phyloP scores from a whole-genome alignment of 1,140 invertebrate genomes.

The Octopus bimaculoides region DNA sequence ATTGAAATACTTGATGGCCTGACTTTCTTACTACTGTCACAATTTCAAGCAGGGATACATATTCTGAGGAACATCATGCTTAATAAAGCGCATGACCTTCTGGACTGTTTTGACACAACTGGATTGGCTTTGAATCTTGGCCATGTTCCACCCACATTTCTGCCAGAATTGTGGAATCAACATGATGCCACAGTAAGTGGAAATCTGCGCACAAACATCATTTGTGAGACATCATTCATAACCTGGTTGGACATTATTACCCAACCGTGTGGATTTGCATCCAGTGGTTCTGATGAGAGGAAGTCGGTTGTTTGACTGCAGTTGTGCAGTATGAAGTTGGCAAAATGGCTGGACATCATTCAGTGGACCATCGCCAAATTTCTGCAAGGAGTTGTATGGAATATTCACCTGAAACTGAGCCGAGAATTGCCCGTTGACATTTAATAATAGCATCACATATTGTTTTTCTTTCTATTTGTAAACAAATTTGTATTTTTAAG shows the following conservation, averaged over 20 bases:
- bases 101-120: slow-evolving; percentile 17
- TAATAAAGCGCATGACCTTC: background rate
- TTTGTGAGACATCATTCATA: slow-evolving; percentile 11
- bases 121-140: too few species aligned
- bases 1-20: slow-evolving; percentile 26
- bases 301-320: too few species aligned
- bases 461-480: too few species aligned
- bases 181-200: slow-evolving; percentile 15
- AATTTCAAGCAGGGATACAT: slow-evolving; percentile 13
- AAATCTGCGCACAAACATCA: slow-evolving; percentile 16
- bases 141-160: slow-evolving; percentile 13
- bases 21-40: slow-evolving; percentile 19
- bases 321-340: too few species aligned
- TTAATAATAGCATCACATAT: too few species aligned
- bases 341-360: too few species aligned
- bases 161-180: slow-evolving; percentile 9
- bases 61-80: background rate
- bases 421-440: too few species aligned
- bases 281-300: slow-evolving; percentile 6
- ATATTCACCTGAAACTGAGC: too few species aligned
- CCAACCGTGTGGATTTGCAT: slow-evolving; percentile 5
- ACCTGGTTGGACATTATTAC: slow-evolving; percentile 18
- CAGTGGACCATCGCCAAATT: too few species aligned
- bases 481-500: too few species aligned
- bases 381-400: too few species aligned